Evolutionary conservation across 64 coral and sea anemone species (phyloP).

Genomic region (Astreopora myriophthalma): DNA sequence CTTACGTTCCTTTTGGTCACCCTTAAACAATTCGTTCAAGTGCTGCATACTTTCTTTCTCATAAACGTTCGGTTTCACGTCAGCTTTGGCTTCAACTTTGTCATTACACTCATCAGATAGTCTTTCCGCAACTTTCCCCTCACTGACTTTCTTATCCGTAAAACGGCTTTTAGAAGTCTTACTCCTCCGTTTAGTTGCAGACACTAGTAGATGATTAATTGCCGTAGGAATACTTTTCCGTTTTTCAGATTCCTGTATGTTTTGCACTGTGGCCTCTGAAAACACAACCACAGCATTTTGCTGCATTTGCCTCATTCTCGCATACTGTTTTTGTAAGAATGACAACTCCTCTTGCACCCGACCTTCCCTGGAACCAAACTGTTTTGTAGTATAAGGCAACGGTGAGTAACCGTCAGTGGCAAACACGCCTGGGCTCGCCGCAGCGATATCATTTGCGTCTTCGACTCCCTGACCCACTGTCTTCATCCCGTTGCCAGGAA

Average conservation of each 20-base stretch:
- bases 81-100: background rate
- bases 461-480: constrained; percentile 42
- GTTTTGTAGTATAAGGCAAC: constrained; percentile 73
- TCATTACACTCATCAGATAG: background rate
- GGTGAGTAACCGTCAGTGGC: constrained; percentile 82
- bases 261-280: constrained; percentile 85
- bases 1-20: constrained; percentile 49
- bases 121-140: background rate
- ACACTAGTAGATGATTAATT: constrained; percentile 98
- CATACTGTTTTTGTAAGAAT: constrained; percentile 89
- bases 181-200: constrained; percentile 69
- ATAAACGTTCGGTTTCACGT: constrained; percentile 61
- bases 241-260: constrained; percentile 90
- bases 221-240: constrained; percentile 73
- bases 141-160: constrained; percentile 16
- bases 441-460: constrained; percentile 72
- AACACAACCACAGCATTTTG: constrained; percentile 98
- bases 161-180: constrained; percentile 1
- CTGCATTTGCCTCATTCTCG: constrained; percentile 91
- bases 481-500: constrained; percentile 29
- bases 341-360: constrained; percentile 72
- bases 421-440: constrained; percentile 88
- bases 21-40: constrained; percentile 68
- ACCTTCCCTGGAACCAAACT: constrained; percentile 47
- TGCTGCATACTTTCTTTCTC: constrained; percentile 68